phyloP scores from a whole-genome alignment of 2,797 vertebrate genomes.

The Macropus fuliginosus region DNA sequence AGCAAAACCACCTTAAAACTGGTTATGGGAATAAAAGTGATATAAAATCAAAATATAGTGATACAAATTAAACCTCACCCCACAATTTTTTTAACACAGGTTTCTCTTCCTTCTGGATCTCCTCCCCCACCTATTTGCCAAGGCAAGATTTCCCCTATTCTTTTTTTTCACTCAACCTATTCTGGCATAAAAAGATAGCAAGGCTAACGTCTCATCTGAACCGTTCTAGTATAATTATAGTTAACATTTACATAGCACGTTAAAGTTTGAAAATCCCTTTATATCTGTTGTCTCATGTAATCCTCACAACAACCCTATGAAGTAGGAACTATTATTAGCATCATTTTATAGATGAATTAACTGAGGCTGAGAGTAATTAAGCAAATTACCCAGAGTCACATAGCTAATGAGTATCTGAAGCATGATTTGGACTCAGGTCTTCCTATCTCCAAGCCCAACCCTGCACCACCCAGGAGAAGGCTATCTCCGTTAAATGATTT shows the following conservation, averaged over 20 bases:
- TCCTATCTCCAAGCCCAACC: background rate
- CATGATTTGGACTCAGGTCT: background rate
- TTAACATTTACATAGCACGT: background rate
- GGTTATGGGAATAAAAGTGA: background rate
- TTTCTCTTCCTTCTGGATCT: background rate
- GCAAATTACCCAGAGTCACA: background rate
- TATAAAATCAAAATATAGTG: background rate
- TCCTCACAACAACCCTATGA: background rate
- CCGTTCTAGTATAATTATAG: background rate
- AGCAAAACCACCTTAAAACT: conserved; percentile 11
- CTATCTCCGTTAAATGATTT: background rate
- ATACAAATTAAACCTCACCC: background rate
- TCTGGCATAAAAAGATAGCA: conserved; percentile 18
- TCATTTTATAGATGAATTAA: background rate
- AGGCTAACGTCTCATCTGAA: background rate
- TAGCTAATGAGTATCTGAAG: background rate
- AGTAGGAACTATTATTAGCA: background rate
- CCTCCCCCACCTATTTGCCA: background rate
- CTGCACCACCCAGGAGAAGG: background rate
- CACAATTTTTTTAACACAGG: background rate
- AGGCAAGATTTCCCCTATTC: background rate
- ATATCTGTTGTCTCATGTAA: background rate
- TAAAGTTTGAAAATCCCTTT: background rate
- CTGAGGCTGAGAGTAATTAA: background rate
- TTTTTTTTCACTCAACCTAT: conserved; percentile 2